Base-by-base conservation (phyloP, 2,888 invertebrate species). In the Papilio gigon region DNA sequence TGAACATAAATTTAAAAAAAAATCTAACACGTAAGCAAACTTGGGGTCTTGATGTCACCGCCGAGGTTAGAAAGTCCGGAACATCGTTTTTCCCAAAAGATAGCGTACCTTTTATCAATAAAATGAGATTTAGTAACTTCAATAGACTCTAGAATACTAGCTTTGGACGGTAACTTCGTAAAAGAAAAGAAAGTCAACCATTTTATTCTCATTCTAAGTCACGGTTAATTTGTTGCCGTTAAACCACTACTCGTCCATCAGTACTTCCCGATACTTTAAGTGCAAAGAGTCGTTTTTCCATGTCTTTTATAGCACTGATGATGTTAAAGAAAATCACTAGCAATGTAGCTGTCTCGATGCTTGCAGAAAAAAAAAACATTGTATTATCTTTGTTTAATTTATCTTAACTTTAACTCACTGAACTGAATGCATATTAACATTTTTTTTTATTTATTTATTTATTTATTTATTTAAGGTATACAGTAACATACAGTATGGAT, bases 201-300 rank as follows among this genome's bases (percentile, higher is more conserved):
- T 60, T 40, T 60, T 11, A 40, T 27, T 60, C 20, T 20, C 59
- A 59, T 20, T 60, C 44, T 8, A 50, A 1, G 40, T n/a, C 14
- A 25, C 22, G 12, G 40, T 40, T 42, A 25, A 53, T 33, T 11
- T 61, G 35, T 30, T 40, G 53, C 53, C 53, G 30, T 17, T 22
- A 30, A 27, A 40, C 61, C 20, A 53, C 17, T 22, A 9, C n/a
- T 37, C 50, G n/a, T 61, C 50, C 11, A 50, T 1, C 37, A 12
- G 27, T 50, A 61, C 67, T 67, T 67, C 53, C 30, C 12, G 20
- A 61, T 8, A 20, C 17, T 9, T 56, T 63, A 67, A 67, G 67
- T 61, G 67, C 67, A 17, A 27, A 61, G 37, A 40, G 67, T 61
- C 27, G 61, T 61, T 67, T 50, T 58, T 30, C 53, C 61, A 50